Evolutionary conservation across 2,888 invertebrate genomes (phyloP).

Genomic region (Xestoiulus laeticollis): DNA sequence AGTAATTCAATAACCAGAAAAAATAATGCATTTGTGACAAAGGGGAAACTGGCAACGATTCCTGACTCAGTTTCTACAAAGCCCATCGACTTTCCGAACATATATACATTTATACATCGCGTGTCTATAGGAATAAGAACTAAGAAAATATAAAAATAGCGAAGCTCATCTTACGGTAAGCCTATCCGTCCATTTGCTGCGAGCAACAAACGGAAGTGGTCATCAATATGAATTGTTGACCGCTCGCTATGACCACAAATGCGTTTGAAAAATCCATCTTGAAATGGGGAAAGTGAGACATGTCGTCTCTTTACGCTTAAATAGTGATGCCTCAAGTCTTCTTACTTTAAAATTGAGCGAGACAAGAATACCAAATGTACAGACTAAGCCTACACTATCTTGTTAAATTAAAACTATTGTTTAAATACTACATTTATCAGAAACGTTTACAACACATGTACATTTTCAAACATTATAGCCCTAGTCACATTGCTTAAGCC

Average conservation of each 20-base stretch:
- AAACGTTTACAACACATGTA: too few species aligned
- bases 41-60: not conserved
- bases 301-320: not conserved
- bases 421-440: too few species aligned
- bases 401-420: too few species aligned
- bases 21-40: slow-evolving; percentile 25
- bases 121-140: too few species aligned
- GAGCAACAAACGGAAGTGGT: not conserved
- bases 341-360: too few species aligned
- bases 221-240: slow-evolving; percentile 28
- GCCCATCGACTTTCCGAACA: not conserved
- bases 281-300: slow-evolving; percentile 14
- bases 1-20: slow-evolving; percentile 27
- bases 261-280: slow-evolving; percentile 8
- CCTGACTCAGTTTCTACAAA: not conserved
- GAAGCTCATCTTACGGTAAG: not conserved
- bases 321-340: not conserved
- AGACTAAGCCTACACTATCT: too few species aligned
- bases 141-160: not conserved
- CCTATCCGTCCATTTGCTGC: slow-evolving; percentile 11
- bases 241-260: not conserved
- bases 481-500: too few species aligned
- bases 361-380: too few species aligned
- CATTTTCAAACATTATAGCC: too few species aligned
- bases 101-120: not conserved